phyloP scores from a whole-genome alignment of 2,113 vertebrate genomes.

The Sorex fumeus region DNA sequence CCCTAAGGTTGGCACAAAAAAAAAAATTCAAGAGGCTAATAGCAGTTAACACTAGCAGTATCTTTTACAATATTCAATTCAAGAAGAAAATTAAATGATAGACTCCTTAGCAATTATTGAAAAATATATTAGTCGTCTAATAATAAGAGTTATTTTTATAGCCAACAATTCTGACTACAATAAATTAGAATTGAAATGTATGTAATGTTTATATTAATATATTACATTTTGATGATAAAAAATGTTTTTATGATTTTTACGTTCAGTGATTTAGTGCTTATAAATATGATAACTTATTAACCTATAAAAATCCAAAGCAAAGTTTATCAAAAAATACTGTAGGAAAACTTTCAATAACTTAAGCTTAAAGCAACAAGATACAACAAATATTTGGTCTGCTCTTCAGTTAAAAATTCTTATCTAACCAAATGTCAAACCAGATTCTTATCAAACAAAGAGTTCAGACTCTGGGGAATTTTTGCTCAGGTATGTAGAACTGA shows the following conservation, averaged over 20 bases:
- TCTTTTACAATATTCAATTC: not conserved
- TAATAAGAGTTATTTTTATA: not conserved
- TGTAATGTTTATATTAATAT: not conserved
- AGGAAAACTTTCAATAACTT: constrained; percentile 36
- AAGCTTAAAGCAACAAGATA: constrained; percentile 51
- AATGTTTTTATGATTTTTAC: not conserved
- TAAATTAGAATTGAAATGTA: not conserved
- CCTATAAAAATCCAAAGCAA: constrained; percentile 34
- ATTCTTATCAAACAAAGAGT: constrained; percentile 66
- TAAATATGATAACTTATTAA: not conserved
- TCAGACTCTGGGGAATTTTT: constrained; percentile 69
- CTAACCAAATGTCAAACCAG: constrained; percentile 51
- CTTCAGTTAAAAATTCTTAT: constrained; percentile 59
- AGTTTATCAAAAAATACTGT: not conserved
- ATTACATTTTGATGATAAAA: constrained; percentile 28
- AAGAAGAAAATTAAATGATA: constrained; percentile 30
- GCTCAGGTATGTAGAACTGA: not conserved
- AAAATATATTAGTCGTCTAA: not conserved
- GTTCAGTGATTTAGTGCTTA: not conserved
- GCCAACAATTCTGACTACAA: constrained; percentile 12
- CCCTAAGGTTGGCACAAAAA: too few species aligned
- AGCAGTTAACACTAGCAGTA: not conserved
- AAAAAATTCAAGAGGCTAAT: not conserved
- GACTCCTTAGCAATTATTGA: not conserved
- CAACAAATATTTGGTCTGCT: constrained; percentile 63